phyloP scores from a whole-genome alignment of 2,888 invertebrate species.

The Cryptus viduatorius region DNA sequence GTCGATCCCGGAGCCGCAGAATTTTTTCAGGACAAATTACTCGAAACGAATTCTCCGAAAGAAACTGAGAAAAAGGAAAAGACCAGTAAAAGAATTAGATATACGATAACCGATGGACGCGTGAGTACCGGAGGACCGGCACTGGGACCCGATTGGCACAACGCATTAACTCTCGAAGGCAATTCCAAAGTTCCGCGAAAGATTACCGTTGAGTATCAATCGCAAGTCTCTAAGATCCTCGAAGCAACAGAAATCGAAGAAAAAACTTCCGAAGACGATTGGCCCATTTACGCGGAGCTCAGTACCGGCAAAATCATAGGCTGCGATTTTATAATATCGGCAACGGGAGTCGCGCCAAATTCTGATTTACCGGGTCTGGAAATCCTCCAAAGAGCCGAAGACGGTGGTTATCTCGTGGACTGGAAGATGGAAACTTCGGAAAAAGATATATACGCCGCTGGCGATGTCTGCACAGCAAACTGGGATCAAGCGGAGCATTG shows the following conservation, averaged over 20 bases:
- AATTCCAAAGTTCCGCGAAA: conserved; percentile 84
- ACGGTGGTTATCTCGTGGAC: conserved; percentile 95
- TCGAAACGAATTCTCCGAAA: conserved; percentile 52
- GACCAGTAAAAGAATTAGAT: conserved; percentile 88
- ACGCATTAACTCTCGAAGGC: conserved; percentile 88
- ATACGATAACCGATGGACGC: conserved; percentile 87
- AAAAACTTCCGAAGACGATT: conserved; percentile 83
- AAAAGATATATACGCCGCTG: conserved; percentile 95
- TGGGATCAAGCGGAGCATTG: conserved; percentile 93
- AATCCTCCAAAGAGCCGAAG: conserved; percentile 86
- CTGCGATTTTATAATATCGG: conserved; percentile 97
- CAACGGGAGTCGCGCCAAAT: conserved; percentile 95
- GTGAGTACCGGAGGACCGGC: conserved; percentile 91
- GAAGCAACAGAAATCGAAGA: conserved; percentile 87
- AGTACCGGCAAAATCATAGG: conserved; percentile 90
- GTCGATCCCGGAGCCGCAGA: conserved; percentile 98
- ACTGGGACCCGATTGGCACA: conserved; percentile 98
- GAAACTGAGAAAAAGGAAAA: conserved; percentile 31
- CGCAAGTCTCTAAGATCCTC: conserved; percentile 87
- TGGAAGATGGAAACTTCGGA: conserved; percentile 94
- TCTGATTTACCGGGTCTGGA: conserved; percentile 87
- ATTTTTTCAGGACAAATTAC: conserved; percentile 91
- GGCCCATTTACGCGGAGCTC: conserved; percentile 91
- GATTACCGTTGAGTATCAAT: conserved; percentile 84
- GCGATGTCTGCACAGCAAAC: conserved; percentile 95